These are phyloP conservation scores for Athalia cordata DNA, from an alignment of 2,888 invertebrate species.

Conservation along the genomic window DNA sequence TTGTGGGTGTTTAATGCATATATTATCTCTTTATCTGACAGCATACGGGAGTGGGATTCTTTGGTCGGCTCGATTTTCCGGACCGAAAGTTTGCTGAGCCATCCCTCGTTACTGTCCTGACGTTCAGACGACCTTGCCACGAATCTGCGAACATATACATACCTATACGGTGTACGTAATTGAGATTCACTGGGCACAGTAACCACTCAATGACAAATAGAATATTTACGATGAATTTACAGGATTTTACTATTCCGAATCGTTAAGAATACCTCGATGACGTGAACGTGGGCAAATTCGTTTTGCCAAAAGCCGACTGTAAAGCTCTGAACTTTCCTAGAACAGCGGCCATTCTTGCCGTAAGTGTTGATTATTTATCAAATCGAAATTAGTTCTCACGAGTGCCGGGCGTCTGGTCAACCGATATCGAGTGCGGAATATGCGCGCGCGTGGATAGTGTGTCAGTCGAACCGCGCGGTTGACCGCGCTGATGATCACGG, in stretches of 20 bases:
- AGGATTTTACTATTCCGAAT: not conserved
- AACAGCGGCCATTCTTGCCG: slow-evolving; percentile 69
- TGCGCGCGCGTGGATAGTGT: too few species aligned
- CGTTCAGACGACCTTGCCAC: slow-evolving; percentile 69
- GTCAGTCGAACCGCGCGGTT: too few species aligned
- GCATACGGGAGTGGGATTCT: slow-evolving; percentile 96
- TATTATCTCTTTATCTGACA: slow-evolving; percentile 96
- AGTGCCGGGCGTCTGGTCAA: slow-evolving; percentile 30
- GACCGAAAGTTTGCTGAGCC: slow-evolving; percentile 92
- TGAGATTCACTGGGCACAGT: too few species aligned
- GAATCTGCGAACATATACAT: slow-evolving; percentile 57
- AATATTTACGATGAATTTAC: not conserved
- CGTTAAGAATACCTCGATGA: slow-evolving; percentile 57
- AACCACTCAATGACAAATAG: too few species aligned
- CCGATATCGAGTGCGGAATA: too few species aligned
- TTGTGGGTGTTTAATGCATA: slow-evolving; percentile 97
- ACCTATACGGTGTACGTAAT: slow-evolving; percentile 5
- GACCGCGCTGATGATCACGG: too few species aligned
- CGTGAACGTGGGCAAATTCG: slow-evolving; percentile 58
- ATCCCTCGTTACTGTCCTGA: slow-evolving; percentile 79
- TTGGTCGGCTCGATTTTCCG: slow-evolving; percentile 95
- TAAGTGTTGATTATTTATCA: slow-evolving; percentile 37
- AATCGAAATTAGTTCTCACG: slow-evolving; percentile 45
- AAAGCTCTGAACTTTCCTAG: slow-evolving; percentile 64
- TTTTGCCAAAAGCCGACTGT: slow-evolving; percentile 63